Base-by-base conservation (phyloP, 2,797 vertebrate genomes). In the Nothura maculosa region DNA sequence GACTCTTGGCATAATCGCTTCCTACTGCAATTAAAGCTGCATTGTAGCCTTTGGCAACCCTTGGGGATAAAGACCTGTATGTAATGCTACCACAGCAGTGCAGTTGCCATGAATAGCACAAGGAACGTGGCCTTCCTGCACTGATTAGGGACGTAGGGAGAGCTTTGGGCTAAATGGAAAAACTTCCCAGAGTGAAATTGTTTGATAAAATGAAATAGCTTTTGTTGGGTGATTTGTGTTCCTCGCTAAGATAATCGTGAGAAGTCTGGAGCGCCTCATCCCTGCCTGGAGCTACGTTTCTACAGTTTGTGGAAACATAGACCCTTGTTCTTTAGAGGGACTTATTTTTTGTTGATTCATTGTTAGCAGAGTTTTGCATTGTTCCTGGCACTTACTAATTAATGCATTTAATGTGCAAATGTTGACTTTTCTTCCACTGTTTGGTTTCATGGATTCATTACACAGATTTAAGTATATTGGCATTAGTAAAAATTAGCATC, bases 1-100 rank as follows among this genome's bases (percentile, higher is more conserved):
- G 90, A 72, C 93, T 90, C 93, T 93, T 61, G 86, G 57, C 73
- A 40, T 73, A 92, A 92, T 94, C 73, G 87, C 75, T 97, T 96
- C 85, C 83, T 92, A 40, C 55, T 81, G 89, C 63, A 91, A n/a
- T 67, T 93, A 89, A 89, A 90, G 76, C 61, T 78, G 38, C 10
- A 7, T 64, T 86, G 84, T 81, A 58, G 74, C 92, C 66, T 67
- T 57, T 94, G 67, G 83, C 83, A 89, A 48, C 84, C 60, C 40
- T 77, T 62, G 18, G 5, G 50, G 60, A 30, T 85, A 30, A 76
- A 78, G 66, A 36, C 34, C 18, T 6, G 3, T 16, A 50, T 54
- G 28, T 66, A 77, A 75, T 76, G 77, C 18, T 79, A 4, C 52
- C 27, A 22, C 13, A 57, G 78, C 42, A 24, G 77, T 4, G 15